phyloP scores from a whole-genome alignment of 2,797 vertebrate species.

The Macropus fuliginosus region DNA sequence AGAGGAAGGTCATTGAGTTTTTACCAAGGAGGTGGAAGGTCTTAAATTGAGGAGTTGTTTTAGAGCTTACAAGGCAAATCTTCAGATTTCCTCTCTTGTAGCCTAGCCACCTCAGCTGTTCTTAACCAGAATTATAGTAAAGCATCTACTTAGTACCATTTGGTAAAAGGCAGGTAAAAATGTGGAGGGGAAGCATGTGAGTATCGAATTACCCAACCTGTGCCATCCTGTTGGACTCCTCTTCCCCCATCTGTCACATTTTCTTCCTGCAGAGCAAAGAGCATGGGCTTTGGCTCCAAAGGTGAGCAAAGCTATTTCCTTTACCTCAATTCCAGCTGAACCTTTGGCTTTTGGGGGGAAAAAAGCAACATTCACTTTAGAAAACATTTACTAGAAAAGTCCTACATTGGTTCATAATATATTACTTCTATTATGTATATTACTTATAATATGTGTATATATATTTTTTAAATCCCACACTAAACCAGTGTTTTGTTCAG shows the following conservation, averaged over 20 bases:
- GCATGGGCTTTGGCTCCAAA: neutral
- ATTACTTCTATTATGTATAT: too few relatives aligned
- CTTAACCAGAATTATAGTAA: too few relatives aligned
- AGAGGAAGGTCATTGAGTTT: neutral
- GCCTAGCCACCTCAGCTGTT: neutral
- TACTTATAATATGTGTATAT: neutral
- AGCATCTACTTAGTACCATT: neutral
- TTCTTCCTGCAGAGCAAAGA: neutral
- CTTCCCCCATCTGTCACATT: neutral
- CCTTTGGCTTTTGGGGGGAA: neutral
- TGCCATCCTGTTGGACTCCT: neutral
- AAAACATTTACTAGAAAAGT: constrained; percentile 86
- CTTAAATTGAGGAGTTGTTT: neutral
- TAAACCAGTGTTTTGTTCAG: constrained; percentile 58
- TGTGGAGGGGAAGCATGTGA: neutral
- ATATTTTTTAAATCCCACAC: constrained; percentile 30
- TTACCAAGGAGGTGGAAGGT: neutral
- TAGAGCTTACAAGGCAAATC: neutral
- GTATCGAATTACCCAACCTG: rapidly evolving
- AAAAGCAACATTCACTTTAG: constrained; percentile 54
- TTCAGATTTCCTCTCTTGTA: neutral
- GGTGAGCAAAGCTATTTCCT: neutral
- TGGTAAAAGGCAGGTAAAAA: neutral
- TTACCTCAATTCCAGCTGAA: neutral
- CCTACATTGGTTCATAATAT: constrained; percentile 32